Evolutionary conservation across 1,140 invertebrate genomes (phyloP), one percentile per base, ranked within the genome.

Genomic region (Drosophila biarmipes): DNA sequence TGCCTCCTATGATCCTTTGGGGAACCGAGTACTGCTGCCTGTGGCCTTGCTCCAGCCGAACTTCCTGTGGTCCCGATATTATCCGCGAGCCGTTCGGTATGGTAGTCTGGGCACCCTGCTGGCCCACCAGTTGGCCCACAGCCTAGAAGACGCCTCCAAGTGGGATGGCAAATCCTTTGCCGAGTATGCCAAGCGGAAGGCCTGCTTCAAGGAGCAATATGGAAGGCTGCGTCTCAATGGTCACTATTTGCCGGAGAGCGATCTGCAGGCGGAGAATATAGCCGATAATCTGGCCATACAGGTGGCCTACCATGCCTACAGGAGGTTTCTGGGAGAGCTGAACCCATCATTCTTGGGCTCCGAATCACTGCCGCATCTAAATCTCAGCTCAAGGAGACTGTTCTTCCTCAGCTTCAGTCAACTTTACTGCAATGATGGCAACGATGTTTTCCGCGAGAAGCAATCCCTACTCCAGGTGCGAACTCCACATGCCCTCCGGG

Each of bases 381-480:
- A 92, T 51, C 93, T 93, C 21, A 93, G 92, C 0, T 92, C 69
- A 0, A 48, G 92, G 6, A 96, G 97, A 85, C 91, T 97, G 1
- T 97, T 97, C 91, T 97, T 95, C 90, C 91, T 96, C 4, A 93
- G 94, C 61, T 96, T 95, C 64, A 95, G 95, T 0, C 95, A 96
- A 52, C 62, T 84, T 15, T 91, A 74, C 66, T 92, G 91, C 57
- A 80, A 58, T 24, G 82, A 91, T 63, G 69, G 75, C 46, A 62
- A 82, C 14, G 76, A 73, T 12, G 48, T 54, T 19, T 77, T 90
- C 19, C 85, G 80, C 37, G 90, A 90, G 17, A 85, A 89, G 56
- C 72, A 80, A 37, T 78, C 90, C 3, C 54, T 91, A 6, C 92
- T 93, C 0, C 66, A 69, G 35, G 43, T 63, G 1, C 49, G 49